A percentile compares a stretch with the other conserved stretches of the same genome.
These are phyloP conservation scores for Brachyhypopomus gauderio DNA, from an alignment of 2,113 vertebrate species.

Conservation along the genomic window DNA sequence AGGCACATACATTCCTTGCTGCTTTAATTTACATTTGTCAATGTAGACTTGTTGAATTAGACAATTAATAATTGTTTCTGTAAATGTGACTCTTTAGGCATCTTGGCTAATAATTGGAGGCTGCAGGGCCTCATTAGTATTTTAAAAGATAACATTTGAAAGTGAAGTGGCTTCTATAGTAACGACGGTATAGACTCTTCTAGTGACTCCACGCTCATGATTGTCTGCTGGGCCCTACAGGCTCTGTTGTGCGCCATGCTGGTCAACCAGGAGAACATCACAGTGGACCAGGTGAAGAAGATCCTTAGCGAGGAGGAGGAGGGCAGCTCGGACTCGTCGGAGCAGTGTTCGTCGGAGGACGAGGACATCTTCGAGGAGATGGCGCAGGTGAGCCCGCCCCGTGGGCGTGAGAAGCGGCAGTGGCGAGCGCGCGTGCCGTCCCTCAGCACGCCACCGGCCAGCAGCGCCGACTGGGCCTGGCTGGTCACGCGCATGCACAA, in stretches of 20 bases:
- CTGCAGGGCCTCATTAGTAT: too few species aligned
- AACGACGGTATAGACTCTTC: neutral
- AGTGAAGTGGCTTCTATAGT: neutral
- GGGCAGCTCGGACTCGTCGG: slow-evolving; percentile 89
- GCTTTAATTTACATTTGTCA: too few species aligned
- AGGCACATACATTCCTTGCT: too few species aligned
- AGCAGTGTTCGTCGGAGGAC: slow-evolving; percentile 93
- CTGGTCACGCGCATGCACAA: slow-evolving; percentile 90
- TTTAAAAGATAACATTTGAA: too few species aligned
- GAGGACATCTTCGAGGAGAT: slow-evolving; percentile 99
- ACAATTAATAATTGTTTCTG: too few species aligned
- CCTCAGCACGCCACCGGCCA: slow-evolving; percentile 83
- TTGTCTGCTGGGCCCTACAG: slow-evolving; percentile 60
- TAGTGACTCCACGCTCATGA: neutral
- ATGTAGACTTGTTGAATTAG: too few species aligned
- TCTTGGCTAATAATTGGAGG: too few species aligned
- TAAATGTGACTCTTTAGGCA: too few species aligned
- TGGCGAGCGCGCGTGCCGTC: slow-evolving; percentile 86
- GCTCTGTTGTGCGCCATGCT: slow-evolving; percentile 87
- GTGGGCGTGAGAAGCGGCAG: slow-evolving; percentile 84
- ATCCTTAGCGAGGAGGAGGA: slow-evolving; percentile 92
- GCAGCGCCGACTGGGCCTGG: slow-evolving; percentile 93
- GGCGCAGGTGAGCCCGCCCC: slow-evolving; percentile 92
- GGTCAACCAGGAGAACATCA: slow-evolving; percentile 88
- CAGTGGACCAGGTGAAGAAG: slow-evolving; percentile 89